Evolutionary conservation across 2,888 invertebrate species (phyloP), one percentile per base, ranked within the genome.

Genomic region (Eristalis intricaria): DNA sequence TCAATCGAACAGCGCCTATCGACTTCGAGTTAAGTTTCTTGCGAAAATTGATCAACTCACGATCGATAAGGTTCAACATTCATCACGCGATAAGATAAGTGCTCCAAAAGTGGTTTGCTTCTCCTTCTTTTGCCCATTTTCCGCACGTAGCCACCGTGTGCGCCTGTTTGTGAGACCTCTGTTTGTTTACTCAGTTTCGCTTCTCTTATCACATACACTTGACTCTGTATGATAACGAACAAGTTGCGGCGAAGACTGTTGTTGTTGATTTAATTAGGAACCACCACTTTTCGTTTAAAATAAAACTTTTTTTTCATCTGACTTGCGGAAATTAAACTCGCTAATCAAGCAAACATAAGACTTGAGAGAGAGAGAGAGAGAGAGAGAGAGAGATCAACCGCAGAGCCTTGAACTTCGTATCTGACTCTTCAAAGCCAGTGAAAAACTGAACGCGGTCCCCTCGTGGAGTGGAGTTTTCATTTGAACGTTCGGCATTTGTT

Each of bases 161-260:
- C 32, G 26, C 1, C 26, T 2, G 26, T 64, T 43, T 3, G 15
- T 22, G 23, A 60, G 22, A 40, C 7, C 10, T n/a, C n/a, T 32
- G 40, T 63, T 69, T n/a, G 35, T 56, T 32, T 70, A 26, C 60
- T 84, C 71, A 63, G 40, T 68, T 26, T 68, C 19, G 56, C 38
- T 77, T 81, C 23, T 73, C 58, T 85, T 85, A 85, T 81, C 85
- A 32, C 22, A 29, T 43, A 63, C 61, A 75, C 29, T 84, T 71
- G 66, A 75, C 66, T 80, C 43, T 22, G 70, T 32, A 19, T 56
- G 80, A 80, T 80, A 85, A 77, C 40, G 35, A 56, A 19, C n/a
- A 15, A 63, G 13, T 10, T 15, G 35, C 35, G 11, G 61, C n/a
- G 11, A 19, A 3, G 32, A 32, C 32, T 10, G 32, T 19, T 11